Base-by-base conservation (phyloP, 37 sponge, comb jelly and placozoan species). In the Axinella damicornis region DNA sequence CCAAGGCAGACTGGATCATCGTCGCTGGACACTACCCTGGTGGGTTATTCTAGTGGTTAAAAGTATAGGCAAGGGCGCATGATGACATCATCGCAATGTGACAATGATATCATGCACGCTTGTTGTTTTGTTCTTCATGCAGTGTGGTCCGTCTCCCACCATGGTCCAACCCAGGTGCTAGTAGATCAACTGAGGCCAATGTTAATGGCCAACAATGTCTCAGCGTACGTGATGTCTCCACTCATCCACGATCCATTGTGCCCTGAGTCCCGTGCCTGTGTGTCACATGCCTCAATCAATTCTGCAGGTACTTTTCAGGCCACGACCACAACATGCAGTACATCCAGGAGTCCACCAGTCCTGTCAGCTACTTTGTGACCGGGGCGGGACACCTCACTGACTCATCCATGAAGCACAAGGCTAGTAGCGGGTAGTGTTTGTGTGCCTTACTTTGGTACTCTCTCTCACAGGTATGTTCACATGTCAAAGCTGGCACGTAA, bases 11-110 rank as follows among this genome's bases (percentile, higher is more conserved):
- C 34, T 96, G 96, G 96, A 76, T 85, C 57, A 57, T 93, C 32
- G 94, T 96, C 16, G 65, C 65, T 34, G 96, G 96, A 13, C 96
- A 96, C 75, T 96, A 96, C 53, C 94, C 96, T 37, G 96, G 94
- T 92, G 55, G 28, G 85, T 78, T 38, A 31, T 35, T 9, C 46
- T 12, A n/a, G n/a, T n/a, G n/a, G n/a, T n/a, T n/a, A n/a, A n/a
- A n/a, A n/a, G n/a, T n/a, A n/a, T n/a, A n/a, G n/a, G n/a, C n/a
- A n/a, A n/a, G n/a, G n/a, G n/a, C n/a, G n/a, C n/a, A n/a, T n/a
- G n/a, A n/a, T n/a, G n/a, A n/a, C n/a, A 12, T 46, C 9, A 12
- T 9, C 46, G 9, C 9, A 12, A 12, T 46, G 46, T 46, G 46
- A 12, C 46, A 46, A 9, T 46, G 6, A 4, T 46, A 46, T 12